Percentiles rank a stretch among this genome's conserved stretches.
Conservation (phyloP, 1,140 invertebrate genomes). For the Epicauta chinensis region DNA sequence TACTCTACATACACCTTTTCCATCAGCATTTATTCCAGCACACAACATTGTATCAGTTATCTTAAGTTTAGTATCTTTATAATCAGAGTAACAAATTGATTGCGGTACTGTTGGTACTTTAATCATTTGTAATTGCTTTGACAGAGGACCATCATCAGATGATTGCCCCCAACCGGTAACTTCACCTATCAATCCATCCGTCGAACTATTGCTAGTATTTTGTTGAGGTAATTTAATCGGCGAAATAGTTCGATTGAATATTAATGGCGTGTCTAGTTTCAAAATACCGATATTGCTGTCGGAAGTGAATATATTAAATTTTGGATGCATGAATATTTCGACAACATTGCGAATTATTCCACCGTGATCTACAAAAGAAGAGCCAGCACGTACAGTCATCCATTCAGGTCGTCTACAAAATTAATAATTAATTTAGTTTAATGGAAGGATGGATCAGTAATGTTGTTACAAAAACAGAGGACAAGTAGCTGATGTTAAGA, state of each 20-base stretch:
- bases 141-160: not conserved
- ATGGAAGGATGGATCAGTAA: not conserved
- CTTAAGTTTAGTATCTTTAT: not conserved
- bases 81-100: not conserved
- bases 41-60: constrained; percentile 53
- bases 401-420: constrained; percentile 4
- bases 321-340: constrained; percentile 1
- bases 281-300: not conserved
- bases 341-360: not conserved
- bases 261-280: not conserved
- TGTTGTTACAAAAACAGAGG: constrained; percentile 7
- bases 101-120: not conserved
- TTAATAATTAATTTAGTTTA: not conserved
- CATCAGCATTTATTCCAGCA: constrained; percentile 48
- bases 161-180: constrained; percentile 5
- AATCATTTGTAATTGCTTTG: constrained; percentile 2
- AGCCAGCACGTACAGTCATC: constrained; percentile 7
- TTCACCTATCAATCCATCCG: not conserved
- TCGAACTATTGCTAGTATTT: not conserved
- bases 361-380: not conserved
- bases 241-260: not conserved
- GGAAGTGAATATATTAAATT: not conserved
- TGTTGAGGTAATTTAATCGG: not conserved
- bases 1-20: constrained; percentile 49
- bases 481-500: constrained; percentile 49